Evolutionary conservation across 2,888 invertebrate species (phyloP), one percentile per base, ranked within the genome.

Genomic region (Synergus japonicus): DNA sequence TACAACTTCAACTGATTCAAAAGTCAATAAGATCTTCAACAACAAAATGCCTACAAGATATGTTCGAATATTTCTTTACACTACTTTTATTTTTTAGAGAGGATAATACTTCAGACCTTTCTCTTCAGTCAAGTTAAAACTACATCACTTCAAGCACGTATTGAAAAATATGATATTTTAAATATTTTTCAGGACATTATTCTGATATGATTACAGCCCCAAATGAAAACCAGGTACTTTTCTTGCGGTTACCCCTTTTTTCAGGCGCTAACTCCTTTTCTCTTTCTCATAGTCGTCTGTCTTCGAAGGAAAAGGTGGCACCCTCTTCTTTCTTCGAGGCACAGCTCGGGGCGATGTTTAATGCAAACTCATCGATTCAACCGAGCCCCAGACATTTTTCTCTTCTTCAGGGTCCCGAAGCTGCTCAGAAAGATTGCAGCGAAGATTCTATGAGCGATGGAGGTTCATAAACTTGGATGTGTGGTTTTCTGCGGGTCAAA

Each of bases 321-420:
- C 49, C 54, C 65, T 46, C 69, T 78, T 37, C 65, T 73, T 44
- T 76, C 76, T 43, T 2, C n/a, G 37, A 22, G 76, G 63, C 60
- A 63, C n/a, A 64, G 60, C 63, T 79, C 79, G 82, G 78, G 83
- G 84, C 84, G 81, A 90, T 90, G 89, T 89, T 90, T 90, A 89
- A 90, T 90, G 90, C 89, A 88, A 73, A 87, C 89, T 89, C 90
- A 90, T 90, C 90, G 90, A 90, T 90, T 90, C 86, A 78, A 83
- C 85, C 81, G 82, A 85, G 81, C 85, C 86, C 84, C 78, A 79
- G 80, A 83, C 87, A 90, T 89, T 89, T 90, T 88, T 89, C 88
- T 87, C 85, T 79, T 79, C 82, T 80, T 80, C 84, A 78, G 80
- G 83, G 82, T 85, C 84, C 78, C 46, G 76, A 76, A 58, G 82